Percentiles rank a stretch among this genome's conserved stretches.
Conservation (phyloP, 2,888 invertebrate genomes). For the Parnassius apollo region DNA sequence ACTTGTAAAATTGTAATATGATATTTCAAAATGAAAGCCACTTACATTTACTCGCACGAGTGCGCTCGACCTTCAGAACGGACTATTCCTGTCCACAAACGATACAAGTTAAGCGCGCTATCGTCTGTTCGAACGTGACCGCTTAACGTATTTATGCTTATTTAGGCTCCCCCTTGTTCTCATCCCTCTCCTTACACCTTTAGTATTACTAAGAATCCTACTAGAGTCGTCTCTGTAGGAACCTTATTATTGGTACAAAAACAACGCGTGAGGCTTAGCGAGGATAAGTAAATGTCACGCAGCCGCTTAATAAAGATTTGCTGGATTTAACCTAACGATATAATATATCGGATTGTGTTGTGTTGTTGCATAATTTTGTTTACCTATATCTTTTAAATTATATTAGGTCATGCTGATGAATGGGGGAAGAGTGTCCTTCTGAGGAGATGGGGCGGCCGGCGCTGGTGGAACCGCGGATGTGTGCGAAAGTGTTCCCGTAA, state of each 20-base stretch:
- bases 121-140: conserved; percentile 64
- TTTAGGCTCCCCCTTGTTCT: conserved; percentile 44
- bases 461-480: too few relatives aligned
- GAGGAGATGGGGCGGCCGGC: too few relatives aligned
- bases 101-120: conserved; percentile 65
- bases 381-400: too few relatives aligned
- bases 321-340: conserved; percentile 33
- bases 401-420: too few relatives aligned
- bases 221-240: conserved; percentile 51
- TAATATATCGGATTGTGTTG: background rate
- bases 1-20: too few relatives aligned
- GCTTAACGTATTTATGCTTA: conserved; percentile 76
- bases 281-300: conserved; percentile 45
- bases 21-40: background rate
- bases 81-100: conserved; percentile 41
- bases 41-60: conserved; percentile 8
- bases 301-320: conserved; percentile 52
- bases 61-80: conserved; percentile 17
- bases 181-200: conserved; percentile 33
- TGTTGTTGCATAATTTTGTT: too few relatives aligned
- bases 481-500: too few relatives aligned
- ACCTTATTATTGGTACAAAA: conserved; percentile 52
- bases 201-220: conserved; percentile 56
- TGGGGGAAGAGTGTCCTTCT: too few relatives aligned
- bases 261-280: conserved; percentile 44